Percentiles rank a stretch among this genome's conserved stretches.
These are phyloP conservation scores for Mormyrus proboscirostris DNA, from an alignment of 2,797 vertebrate genomes.

Conservation along the genomic window DNA sequence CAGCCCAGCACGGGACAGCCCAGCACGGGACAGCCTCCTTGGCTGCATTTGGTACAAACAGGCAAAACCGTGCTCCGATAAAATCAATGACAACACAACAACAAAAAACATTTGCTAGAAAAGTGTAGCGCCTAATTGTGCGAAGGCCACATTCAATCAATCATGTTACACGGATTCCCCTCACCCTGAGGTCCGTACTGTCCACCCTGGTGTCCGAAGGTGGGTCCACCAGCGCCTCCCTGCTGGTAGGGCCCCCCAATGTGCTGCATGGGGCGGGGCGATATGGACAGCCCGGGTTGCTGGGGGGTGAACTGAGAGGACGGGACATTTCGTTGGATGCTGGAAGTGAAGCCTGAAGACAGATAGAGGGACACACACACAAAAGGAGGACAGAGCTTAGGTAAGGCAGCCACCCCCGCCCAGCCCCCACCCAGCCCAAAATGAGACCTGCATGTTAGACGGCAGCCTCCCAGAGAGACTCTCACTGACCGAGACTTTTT, in stretches of 20 bases:
- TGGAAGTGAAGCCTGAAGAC: conserved; percentile 68
- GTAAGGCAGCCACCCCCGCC: background rate
- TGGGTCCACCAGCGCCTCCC: conserved; percentile 65
- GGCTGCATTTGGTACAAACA: background rate
- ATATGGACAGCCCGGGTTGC: conserved; percentile 77
- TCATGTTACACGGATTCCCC: background rate
- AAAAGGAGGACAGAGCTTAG: background rate
- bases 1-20: too few species aligned
- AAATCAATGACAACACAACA: background rate
- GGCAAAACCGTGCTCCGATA: background rate
- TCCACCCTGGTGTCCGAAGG: conserved; percentile 73
- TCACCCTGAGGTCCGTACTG: conserved; percentile 51
- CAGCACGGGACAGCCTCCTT: background rate
- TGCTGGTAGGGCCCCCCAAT: conserved; percentile 71
- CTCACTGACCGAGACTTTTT: background rate
- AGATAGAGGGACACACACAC: background rate
- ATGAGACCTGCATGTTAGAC: background rate
- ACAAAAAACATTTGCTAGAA: background rate
- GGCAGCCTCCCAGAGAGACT: background rate
- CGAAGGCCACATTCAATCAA: background rate
- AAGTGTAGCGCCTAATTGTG: background rate
- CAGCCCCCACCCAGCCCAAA: background rate
- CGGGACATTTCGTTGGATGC: conserved; percentile 73
- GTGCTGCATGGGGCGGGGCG: conserved; percentile 67
- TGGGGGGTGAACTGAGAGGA: conserved; percentile 79